A percentile compares a stretch with the other conserved stretches of the same genome.
Evolutionary conservation across 2,888 invertebrate species (phyloP).

Genomic region (Pedicia rivosa): DNA sequence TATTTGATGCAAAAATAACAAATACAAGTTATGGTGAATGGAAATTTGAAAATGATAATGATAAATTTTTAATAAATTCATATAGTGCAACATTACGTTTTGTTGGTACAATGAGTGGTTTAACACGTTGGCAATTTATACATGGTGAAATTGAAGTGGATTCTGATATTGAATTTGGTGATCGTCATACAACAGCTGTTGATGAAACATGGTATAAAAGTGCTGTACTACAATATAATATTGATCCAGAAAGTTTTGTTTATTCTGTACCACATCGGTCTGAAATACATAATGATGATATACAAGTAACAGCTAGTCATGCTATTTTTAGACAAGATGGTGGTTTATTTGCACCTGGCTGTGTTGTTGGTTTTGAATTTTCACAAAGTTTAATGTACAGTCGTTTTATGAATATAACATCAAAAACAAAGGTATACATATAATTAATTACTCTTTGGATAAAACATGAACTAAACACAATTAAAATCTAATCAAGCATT

Average conservation of each 20-base stretch:
- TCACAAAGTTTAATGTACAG: conserved; percentile 51
- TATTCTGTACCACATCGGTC: conserved; percentile 53
- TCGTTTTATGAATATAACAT: conserved; percentile 53
- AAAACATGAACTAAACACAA: no score
- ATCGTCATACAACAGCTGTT: conserved; percentile 55
- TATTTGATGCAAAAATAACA: conserved; percentile 70
- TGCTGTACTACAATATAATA: conserved; percentile 69
- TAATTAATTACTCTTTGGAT: no score
- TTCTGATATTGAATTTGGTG: conserved; percentile 50
- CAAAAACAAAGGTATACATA: conserved; percentile 34
- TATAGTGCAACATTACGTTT: conserved; percentile 66
- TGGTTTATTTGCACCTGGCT: conserved; percentile 63
- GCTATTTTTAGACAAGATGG: conserved; percentile 71
- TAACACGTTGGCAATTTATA: conserved; percentile 75
- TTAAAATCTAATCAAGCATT: no score
- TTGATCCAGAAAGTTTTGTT: conserved; percentile 60
- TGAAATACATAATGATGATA: conserved; percentile 32
- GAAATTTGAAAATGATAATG: conserved; percentile 34
- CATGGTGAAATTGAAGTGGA: conserved; percentile 38
- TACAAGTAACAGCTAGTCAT: conserved; percentile 63
- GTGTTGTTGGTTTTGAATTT: conserved; percentile 78
- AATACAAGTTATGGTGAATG: conserved; percentile 41
- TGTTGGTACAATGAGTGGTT: conserved; percentile 76
- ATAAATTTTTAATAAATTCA: conserved; percentile 38
- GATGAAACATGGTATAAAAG: conserved; percentile 87